Evolutionary conservation across 2,888 invertebrate species (phyloP), one percentile per base, ranked within the genome.

Genomic region (Drosophila paranaensis): DNA sequence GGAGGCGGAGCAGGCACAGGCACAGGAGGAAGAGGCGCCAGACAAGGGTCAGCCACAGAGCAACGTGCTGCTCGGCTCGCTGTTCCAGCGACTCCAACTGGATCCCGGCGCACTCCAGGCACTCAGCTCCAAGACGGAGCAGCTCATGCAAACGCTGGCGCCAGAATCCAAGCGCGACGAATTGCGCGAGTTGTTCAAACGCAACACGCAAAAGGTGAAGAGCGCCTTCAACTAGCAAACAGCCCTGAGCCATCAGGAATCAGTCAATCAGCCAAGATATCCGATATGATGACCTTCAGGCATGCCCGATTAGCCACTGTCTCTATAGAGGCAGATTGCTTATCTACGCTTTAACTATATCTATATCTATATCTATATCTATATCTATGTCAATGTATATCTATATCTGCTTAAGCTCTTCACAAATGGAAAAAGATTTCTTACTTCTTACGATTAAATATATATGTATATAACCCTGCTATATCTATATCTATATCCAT

Each of bases 131-230:
- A 82, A 76, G 55, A 85, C 91, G 11, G 90, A 82, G 61, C 88
- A 90, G 13, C 58, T 90, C 3, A 43, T 91, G 30, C 81, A 75
- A n/a, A 74, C 74, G 9, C 65, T 87, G 46, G 71, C 84, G 1
- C 73, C 86, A 10, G 90, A 89, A 42, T 77, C 76, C 39, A 88
- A 71, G 53, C 80, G 86, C n/a, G 74, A 77, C 4, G 89, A 91
- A 11, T 63, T 91, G 25, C 77, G 79, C 14, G 77, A 86, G 10
- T 72, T 87, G 55, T 43, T 91, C 11, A 85, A 84, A 45, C 74
- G 84, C 4, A 87, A 90, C 40, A 83, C 86, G 30, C 65, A 91
- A 20, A 79, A 86, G 53, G 62, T 90, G 1, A 91, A 85, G 57
- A 85, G 81, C 30, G 90, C 78, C 10, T 77, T 89, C 11, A 88